Conservation (phyloP, 2,797 vertebrate genomes). For the Gorsachius magnificus region DNA sequence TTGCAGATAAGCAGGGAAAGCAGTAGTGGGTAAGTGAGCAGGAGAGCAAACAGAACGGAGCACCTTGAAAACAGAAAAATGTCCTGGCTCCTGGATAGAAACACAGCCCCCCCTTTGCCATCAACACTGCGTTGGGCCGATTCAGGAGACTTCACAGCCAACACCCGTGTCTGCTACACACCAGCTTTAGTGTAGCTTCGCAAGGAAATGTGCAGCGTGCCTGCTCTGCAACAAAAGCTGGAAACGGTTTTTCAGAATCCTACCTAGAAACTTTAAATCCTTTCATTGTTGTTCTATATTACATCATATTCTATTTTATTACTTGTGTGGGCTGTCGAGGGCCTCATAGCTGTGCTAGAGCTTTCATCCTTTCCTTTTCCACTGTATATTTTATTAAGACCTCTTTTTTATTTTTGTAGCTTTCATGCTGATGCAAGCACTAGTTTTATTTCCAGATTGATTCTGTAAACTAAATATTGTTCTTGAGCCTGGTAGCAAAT, state of each 20-base stretch:
- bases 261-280: constrained; percentile 63
- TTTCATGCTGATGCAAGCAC: constrained; percentile 69
- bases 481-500: constrained; percentile 67
- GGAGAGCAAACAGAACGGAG: background rate
- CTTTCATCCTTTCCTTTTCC: constrained; percentile 68
- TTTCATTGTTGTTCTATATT: constrained; percentile 67
- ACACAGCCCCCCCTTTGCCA: background rate
- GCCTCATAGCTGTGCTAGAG: constrained; percentile 48
- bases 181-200: background rate
- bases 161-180: background rate
- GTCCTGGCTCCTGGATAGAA: background rate
- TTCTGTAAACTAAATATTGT: constrained; percentile 74
- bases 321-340: constrained; percentile 45
- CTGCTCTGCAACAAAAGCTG: constrained; percentile 41
- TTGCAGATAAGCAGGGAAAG: background rate
- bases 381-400: constrained; percentile 68
- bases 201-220: background rate
- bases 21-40: background rate
- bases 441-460: constrained; percentile 71
- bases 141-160: background rate
- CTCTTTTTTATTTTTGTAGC: constrained; percentile 65
- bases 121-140: fast-evolving
- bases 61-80: background rate
- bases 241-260: constrained; percentile 44
- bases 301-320: constrained; percentile 68